Evolutionary conservation across 53 echinoderm and acorn worm species (phyloP).

Genomic region (Holothuria leucospilota): DNA sequence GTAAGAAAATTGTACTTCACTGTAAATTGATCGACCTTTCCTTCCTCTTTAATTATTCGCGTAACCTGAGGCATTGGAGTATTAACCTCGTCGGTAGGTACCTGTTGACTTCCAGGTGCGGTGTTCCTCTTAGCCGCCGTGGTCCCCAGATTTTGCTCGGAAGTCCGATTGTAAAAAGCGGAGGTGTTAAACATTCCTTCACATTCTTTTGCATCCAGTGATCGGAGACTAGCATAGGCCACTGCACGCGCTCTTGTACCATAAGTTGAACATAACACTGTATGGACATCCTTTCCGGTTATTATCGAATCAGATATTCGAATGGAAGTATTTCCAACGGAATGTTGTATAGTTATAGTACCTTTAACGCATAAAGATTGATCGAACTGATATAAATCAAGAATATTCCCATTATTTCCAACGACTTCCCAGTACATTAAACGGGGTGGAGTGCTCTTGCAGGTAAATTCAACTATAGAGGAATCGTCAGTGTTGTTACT

Average conservation of each 20-base stretch:
- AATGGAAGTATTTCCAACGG: not conserved
- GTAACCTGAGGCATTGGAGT: too few relatives aligned
- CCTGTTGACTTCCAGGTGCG: too few relatives aligned
- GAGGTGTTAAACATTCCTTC: not conserved
- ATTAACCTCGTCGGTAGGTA: too few relatives aligned
- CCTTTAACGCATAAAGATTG: not conserved
- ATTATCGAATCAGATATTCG: not conserved
- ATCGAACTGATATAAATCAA: not conserved
- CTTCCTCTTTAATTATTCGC: too few relatives aligned
- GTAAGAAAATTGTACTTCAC: too few relatives aligned
- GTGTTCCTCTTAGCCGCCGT: too few relatives aligned
- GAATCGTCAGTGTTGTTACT: too few relatives aligned
- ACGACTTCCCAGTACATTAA: conserved; percentile 10
- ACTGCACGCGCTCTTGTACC: not conserved
- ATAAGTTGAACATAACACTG: conserved; percentile 11
- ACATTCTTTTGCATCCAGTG: not conserved
- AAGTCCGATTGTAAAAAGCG: not conserved
- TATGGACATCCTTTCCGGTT: not conserved
- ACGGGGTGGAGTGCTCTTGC: conserved; percentile 9
- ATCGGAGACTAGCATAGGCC: not conserved
- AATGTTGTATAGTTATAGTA: not conserved
- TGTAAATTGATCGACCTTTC: too few relatives aligned
- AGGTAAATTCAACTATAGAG: not conserved
- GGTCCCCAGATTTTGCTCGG: too few relatives aligned
- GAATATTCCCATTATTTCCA: not conserved